These are phyloP conservation scores for Drosophila simulans DNA, from an alignment of 1,140 invertebrate genomes.

Conservation along the genomic window DNA sequence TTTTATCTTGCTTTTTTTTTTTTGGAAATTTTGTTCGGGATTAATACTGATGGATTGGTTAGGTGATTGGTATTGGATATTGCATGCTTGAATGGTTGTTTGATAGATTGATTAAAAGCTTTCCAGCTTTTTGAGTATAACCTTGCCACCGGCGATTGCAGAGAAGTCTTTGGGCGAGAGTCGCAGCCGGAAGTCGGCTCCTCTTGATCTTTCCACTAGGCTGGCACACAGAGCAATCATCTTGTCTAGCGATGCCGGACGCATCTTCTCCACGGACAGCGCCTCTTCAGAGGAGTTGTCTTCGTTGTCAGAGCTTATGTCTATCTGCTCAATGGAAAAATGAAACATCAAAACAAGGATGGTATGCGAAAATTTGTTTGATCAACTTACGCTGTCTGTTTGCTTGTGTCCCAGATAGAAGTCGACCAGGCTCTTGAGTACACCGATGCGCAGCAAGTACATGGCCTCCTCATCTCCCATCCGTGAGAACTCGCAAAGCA, in stretches of 20 bases:
- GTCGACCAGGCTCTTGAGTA: conserved; percentile 94
- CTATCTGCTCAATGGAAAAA: conserved; percentile 84
- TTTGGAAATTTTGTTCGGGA: conserved; percentile 15
- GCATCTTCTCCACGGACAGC: conserved; percentile 88
- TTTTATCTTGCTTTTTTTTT: conserved; percentile 10
- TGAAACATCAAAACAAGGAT: neutral
- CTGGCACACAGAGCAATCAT: conserved; percentile 96
- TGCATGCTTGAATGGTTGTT: conserved; percentile 18
- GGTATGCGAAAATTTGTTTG: neutral
- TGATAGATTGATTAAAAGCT: conserved; percentile 36
- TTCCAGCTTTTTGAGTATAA: conserved; percentile 83
- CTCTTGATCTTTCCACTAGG: conserved; percentile 94
- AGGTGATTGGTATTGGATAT: conserved; percentile 10
- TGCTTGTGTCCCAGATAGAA: conserved; percentile 94
- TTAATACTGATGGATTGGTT: conserved; percentile 12
- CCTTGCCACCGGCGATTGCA: conserved; percentile 93
- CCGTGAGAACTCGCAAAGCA: conserved; percentile 96
- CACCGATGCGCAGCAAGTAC: conserved; percentile 93
- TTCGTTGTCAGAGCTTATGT: conserved; percentile 91
- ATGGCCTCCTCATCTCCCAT: conserved; percentile 97
- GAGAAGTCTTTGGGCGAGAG: conserved; percentile 92
- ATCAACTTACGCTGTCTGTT: conserved; percentile 78
- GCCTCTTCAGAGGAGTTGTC: conserved; percentile 87
- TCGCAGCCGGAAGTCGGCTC: conserved; percentile 90
- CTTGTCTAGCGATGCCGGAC: conserved; percentile 96